Percentiles rank a stretch among this genome's conserved stretches.
Conservation (phyloP, 2,888 invertebrate species). For the Melipona bicolor region DNA sequence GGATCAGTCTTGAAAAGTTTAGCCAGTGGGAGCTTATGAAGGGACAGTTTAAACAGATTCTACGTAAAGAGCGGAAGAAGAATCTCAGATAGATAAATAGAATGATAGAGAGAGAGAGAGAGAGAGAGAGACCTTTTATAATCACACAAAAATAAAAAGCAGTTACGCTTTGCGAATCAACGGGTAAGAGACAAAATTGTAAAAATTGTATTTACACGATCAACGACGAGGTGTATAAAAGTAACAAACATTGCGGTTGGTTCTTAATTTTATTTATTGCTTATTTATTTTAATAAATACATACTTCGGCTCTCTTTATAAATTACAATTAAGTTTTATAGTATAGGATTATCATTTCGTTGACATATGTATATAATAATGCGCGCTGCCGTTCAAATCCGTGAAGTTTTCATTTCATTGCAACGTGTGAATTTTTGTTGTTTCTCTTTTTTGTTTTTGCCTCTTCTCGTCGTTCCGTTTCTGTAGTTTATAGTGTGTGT, state of each 20-base stretch:
- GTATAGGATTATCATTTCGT: slow-evolving; percentile 82
- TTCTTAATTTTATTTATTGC: slow-evolving; percentile 82
- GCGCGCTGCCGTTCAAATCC: slow-evolving; percentile 64
- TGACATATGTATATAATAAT: slow-evolving; percentile 72
- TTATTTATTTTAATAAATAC: slow-evolving; percentile 85
- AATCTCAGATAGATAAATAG: slow-evolving; percentile 57
- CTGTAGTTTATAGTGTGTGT: neutral
- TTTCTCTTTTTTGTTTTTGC: slow-evolving; percentile 13
- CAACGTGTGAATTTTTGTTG: slow-evolving; percentile 28
- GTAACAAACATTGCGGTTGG: slow-evolving; percentile 31
- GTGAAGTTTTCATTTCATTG: slow-evolving; percentile 45
- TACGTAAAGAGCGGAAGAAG: slow-evolving; percentile 83
- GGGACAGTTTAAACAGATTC: slow-evolving; percentile 88
- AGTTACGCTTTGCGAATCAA: neutral
- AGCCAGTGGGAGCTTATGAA: slow-evolving; percentile 87
- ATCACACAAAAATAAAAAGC: too few relatives aligned
- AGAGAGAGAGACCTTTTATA: too few relatives aligned
- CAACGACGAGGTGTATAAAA: neutral
- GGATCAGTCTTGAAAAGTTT: slow-evolving; percentile 80
- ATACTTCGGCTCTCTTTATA: slow-evolving; percentile 84
- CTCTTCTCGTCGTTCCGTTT: slow-evolving; percentile 10
- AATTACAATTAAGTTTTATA: slow-evolving; percentile 84
- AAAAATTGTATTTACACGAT: neutral
- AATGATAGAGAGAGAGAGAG: too few relatives aligned
- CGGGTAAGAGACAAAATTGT: neutral